A percentile compares a stretch with the other conserved stretches of the same genome.
Conservation (phyloP, 2,113 vertebrate species). For the Micromys minutus region DNA sequence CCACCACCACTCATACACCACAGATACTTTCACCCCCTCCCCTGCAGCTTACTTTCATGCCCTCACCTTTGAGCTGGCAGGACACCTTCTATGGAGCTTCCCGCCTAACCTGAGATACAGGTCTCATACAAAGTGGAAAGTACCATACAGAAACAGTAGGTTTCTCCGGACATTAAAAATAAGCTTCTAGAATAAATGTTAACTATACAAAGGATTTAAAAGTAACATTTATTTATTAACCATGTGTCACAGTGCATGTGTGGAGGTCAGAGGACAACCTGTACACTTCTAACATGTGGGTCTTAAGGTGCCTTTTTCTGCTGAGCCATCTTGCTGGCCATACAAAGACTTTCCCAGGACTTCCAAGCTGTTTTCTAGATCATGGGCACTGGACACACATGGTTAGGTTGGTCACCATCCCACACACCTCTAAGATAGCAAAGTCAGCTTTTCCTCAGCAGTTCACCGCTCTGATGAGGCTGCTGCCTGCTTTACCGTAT, state of each 20-base stretch:
- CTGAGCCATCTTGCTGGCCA: neutral
- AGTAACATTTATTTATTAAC: neutral
- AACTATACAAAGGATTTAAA: neutral
- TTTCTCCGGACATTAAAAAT: conserved; percentile 27
- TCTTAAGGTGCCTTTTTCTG: neutral
- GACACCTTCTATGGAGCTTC: neutral
- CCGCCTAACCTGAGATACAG: neutral
- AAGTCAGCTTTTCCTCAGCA: neutral
- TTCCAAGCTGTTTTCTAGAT: neutral
- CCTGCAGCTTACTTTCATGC: neutral
- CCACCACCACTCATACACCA: neutral
- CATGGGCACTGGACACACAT: neutral
- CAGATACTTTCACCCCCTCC: too few relatives aligned
- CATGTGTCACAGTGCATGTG: neutral
- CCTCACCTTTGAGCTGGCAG: neutral
- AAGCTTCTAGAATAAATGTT: neutral
- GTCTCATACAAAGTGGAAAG: neutral
- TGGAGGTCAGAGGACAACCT: neutral
- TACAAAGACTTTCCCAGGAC: neutral
- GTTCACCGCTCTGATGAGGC: neutral
- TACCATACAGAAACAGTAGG: neutral
- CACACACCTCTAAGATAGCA: neutral
- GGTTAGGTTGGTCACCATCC: neutral
- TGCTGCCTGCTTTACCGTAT: neutral
- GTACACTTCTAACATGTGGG: neutral